Evolutionary conservation across 2,797 vertebrate species (phyloP).

Genomic region (Scarus forsteni): DNA sequence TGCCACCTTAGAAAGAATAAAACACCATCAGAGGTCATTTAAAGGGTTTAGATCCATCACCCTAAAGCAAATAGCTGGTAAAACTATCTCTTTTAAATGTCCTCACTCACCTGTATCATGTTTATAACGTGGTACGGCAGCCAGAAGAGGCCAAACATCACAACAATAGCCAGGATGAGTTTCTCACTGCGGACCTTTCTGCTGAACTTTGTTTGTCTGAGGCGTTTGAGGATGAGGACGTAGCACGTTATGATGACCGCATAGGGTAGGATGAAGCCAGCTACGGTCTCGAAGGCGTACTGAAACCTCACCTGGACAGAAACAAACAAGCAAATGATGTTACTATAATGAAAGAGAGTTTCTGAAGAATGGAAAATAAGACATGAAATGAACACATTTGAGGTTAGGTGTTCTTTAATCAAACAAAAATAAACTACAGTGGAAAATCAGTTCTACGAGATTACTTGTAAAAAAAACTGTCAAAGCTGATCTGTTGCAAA

Average conservation of each 20-base stretch:
- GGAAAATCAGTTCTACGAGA: too few species aligned
- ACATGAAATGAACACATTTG: too few species aligned
- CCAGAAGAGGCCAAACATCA: slow-evolving; percentile 91
- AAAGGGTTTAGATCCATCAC: background rate
- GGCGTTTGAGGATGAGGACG: slow-evolving; percentile 85
- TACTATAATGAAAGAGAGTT: background rate
- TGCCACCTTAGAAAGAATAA: slow-evolving; percentile 65
- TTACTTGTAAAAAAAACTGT: too few species aligned
- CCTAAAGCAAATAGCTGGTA: background rate
- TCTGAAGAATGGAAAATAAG: background rate
- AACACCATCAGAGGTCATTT: slow-evolving; percentile 7
- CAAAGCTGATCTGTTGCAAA: too few species aligned
- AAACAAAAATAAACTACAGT: too few species aligned
- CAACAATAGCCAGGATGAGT: slow-evolving; percentile 89
- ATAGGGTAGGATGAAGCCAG: slow-evolving; percentile 89
- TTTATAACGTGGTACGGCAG: slow-evolving; percentile 90
- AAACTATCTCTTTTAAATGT: fast-evolving
- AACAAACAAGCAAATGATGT: background rate
- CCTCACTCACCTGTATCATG: slow-evolving; percentile 82
- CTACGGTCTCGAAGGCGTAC: slow-evolving; percentile 86
- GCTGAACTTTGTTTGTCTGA: slow-evolving; percentile 82
- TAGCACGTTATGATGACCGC: slow-evolving; percentile 87
- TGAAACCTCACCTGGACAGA: slow-evolving; percentile 83
- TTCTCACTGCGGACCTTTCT: slow-evolving; percentile 85
- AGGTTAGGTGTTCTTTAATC: too few species aligned